phyloP scores from a whole-genome alignment of 2,888 invertebrate genomes.

The Frankliniella intonsa region DNA sequence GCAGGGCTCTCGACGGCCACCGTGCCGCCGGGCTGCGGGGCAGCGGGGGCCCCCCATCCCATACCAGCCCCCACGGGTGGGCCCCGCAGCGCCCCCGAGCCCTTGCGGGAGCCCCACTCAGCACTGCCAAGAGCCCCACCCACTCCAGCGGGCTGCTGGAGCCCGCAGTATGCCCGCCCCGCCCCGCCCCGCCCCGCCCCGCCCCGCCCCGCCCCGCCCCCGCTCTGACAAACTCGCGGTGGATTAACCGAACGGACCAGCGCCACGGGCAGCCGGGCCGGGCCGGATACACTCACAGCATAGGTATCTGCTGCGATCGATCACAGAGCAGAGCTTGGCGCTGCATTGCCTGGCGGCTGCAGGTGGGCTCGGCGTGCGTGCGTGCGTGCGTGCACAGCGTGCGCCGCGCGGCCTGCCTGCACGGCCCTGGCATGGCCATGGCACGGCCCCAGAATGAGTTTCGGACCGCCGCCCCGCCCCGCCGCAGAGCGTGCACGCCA shows the following conservation, averaged over 20 bases:
- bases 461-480: not conserved
- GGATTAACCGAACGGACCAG: not conserved
- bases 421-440: not conserved
- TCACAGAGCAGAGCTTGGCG: not conserved
- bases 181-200: not conserved
- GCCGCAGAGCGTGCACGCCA: not conserved
- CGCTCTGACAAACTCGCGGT: not conserved
- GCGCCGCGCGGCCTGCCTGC: not conserved
- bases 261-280: not conserved
- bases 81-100: too few species aligned
- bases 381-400: not conserved
- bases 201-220: not conserved
- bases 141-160: too few species aligned
- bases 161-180: too few species aligned
- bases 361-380: not conserved
- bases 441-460: not conserved
- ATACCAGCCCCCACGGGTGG: too few species aligned
- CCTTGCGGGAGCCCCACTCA: too few species aligned
- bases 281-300: not conserved
- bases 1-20: not conserved
- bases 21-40: not conserved
- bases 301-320: not conserved
- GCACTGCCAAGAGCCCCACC: too few species aligned
- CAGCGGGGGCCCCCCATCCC: too few species aligned
- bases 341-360: not conserved